Evolutionary conservation across 2,113 vertebrate species (phyloP).

Genomic region (Polyodon spathula): DNA sequence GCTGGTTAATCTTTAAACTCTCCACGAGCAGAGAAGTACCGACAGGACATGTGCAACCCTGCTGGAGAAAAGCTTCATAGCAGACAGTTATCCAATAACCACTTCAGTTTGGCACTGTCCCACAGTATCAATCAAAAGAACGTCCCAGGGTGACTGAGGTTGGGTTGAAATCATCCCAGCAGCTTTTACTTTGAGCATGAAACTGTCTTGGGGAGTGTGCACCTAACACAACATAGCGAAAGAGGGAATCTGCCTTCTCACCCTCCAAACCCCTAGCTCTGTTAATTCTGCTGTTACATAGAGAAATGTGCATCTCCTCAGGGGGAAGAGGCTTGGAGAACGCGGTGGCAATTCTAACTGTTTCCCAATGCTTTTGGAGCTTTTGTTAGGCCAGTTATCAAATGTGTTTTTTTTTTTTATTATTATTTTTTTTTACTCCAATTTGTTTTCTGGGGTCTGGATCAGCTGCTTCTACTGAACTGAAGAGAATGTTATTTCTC

Average conservation of each 20-base stretch:
- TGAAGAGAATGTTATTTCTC: constrained; percentile 32
- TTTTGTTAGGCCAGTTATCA: constrained; percentile 15
- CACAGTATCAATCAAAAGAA: constrained; percentile 23
- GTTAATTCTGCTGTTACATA: constrained; percentile 46
- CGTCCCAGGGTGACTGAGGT: constrained; percentile 37
- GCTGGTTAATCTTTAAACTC: not conserved
- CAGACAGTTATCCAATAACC: constrained; percentile 43
- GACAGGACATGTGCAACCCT: not conserved
- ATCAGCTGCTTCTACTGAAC: constrained; percentile 36
- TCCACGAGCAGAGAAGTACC: not conserved
- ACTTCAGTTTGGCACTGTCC: constrained; percentile 49
- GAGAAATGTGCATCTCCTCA: constrained; percentile 31
- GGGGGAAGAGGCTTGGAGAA: too few species aligned
- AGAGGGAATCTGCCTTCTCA: constrained; percentile 39
- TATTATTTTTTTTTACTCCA: too few species aligned
- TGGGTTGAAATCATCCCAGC: constrained; percentile 52
- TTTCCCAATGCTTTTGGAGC: constrained; percentile 36
- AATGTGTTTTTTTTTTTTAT: too few species aligned
- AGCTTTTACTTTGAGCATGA: constrained; percentile 5
- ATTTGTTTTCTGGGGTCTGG: too few species aligned
- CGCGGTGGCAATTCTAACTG: constrained; percentile 19
- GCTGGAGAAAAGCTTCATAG: not conserved
- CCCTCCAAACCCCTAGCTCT: constrained; percentile 42
- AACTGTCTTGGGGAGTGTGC: not conserved
- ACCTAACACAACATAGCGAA: constrained; percentile 45